Evolutionary conservation across 2,797 vertebrate species (phyloP).

Genomic region (Darevskia mixta): DNA sequence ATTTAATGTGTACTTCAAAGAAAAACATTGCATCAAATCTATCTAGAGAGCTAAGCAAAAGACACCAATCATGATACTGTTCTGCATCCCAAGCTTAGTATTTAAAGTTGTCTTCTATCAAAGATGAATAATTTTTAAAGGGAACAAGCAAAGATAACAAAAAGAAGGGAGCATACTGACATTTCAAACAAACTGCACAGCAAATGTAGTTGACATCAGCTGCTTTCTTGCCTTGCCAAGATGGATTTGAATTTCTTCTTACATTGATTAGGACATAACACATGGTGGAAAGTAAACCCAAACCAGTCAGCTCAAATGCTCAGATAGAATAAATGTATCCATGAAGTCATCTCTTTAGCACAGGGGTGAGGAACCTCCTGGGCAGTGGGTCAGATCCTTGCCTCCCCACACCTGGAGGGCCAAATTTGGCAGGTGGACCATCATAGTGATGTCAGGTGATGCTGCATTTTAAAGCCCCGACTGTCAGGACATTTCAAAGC

Average conservation of each 20-base stretch:
- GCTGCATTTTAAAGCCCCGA: too few species aligned
- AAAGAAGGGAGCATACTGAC: constrained; percentile 7
- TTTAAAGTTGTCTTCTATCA: constrained; percentile 29
- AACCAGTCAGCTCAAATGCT: neutral
- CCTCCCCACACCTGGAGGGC: too few species aligned
- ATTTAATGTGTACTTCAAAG: constrained; percentile 21
- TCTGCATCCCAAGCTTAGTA: neutral
- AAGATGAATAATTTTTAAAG: neutral
- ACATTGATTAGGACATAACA: constrained; percentile 8
- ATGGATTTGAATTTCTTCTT: constrained; percentile 17
- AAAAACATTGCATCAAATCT: constrained; percentile 32
- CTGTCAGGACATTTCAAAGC: too few species aligned
- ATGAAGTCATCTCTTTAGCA: too few species aligned
- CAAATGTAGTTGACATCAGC: constrained; percentile 9
- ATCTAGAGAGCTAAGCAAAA: neutral
- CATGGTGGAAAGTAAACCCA: neutral
- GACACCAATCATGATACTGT: constrained; percentile 1
- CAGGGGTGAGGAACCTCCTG: too few species aligned
- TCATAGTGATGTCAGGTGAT: too few species aligned
- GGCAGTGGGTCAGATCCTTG: too few species aligned
- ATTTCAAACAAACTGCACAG: neutral
- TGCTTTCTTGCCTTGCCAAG: constrained; percentile 10
- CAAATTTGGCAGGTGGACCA: too few species aligned
- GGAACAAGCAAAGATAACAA: neutral
- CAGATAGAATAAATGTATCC: neutral